Percentiles rank a stretch among this genome's conserved stretches.
These are phyloP conservation scores for Anarrhichthys ocellatus DNA, from an alignment of 2,113 vertebrate species.

Conservation along the genomic window DNA sequence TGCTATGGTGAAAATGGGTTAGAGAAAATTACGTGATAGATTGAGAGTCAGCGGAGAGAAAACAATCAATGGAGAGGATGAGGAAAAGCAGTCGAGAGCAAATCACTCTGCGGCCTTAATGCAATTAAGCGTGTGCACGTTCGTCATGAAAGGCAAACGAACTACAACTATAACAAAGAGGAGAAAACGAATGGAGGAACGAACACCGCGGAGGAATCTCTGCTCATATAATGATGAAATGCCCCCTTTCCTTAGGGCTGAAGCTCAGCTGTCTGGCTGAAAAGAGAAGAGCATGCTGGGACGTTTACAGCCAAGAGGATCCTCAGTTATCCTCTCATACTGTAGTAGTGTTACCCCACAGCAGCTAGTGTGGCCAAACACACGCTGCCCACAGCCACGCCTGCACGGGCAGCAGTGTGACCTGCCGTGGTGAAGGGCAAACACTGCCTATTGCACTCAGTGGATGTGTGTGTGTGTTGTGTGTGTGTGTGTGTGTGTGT, in stretches of 20 bases:
- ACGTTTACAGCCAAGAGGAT: slow-evolving; percentile 35
- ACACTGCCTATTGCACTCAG: slow-evolving; percentile 7
- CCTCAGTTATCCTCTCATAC: slow-evolving; percentile 29
- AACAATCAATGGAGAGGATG: slow-evolving; percentile 18
- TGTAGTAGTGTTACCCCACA: slow-evolving; percentile 19
- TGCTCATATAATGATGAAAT: slow-evolving; percentile 21
- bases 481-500: background rate
- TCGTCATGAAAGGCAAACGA: background rate
- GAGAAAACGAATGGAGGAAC: slow-evolving; percentile 3
- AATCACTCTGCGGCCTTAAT: slow-evolving; percentile 25
- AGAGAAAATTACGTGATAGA: slow-evolving; percentile 47
- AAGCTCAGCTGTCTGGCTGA: slow-evolving; percentile 38
- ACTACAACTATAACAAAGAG: background rate
- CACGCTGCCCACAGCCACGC: slow-evolving; percentile 36
- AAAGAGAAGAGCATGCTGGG: background rate
- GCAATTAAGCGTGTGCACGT: slow-evolving; percentile 17
- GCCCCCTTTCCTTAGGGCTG: slow-evolving; percentile 36
- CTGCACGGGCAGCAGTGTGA: slow-evolving; percentile 33
- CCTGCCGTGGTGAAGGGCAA: slow-evolving; percentile 30
- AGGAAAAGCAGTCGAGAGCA: slow-evolving; percentile 26
- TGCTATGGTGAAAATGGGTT: slow-evolving; percentile 70
- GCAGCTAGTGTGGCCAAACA: slow-evolving; percentile 33
- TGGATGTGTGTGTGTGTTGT: slow-evolving; percentile 1
- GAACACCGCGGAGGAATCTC: background rate
- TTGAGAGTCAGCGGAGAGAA: slow-evolving; percentile 48